Evolutionary conservation across 1,140 invertebrate genomes (phyloP).

Genomic region (Alviniconcha marisindica): DNA sequence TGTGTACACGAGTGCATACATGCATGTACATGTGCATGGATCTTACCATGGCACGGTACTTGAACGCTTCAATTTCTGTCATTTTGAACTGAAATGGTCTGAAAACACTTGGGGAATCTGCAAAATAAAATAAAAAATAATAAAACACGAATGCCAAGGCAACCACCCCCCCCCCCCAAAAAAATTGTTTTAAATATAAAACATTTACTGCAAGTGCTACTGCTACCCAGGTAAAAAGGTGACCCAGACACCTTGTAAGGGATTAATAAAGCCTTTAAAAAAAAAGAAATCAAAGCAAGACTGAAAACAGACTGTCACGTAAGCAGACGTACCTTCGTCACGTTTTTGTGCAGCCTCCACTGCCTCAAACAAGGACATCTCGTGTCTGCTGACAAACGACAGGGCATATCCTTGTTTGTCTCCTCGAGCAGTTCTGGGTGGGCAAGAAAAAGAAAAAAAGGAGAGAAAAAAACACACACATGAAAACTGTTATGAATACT

Average conservation of each 20-base stretch:
- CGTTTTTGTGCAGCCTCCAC: slow-evolving; percentile 85
- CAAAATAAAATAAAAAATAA: slow-evolving; percentile 42
- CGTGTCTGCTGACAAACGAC: slow-evolving; percentile 92
- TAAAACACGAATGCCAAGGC: neutral
- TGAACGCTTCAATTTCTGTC: slow-evolving; percentile 96
- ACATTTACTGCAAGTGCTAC: too few species aligned
- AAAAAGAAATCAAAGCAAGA: too few species aligned
- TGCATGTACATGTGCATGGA: slow-evolving; percentile 34
- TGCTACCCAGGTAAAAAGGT: too few species aligned
- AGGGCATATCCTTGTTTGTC: slow-evolving; percentile 95
- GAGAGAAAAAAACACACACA: too few species aligned
- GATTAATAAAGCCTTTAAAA: too few species aligned
- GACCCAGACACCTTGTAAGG: too few species aligned
- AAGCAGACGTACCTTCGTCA: slow-evolving; percentile 55
- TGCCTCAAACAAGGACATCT: slow-evolving; percentile 85
- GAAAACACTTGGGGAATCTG: slow-evolving; percentile 69
- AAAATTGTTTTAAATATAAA: too few species aligned
- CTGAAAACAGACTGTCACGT: too few species aligned
- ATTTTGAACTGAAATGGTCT: slow-evolving; percentile 96
- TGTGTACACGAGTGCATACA: neutral
- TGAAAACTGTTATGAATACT: too few species aligned
- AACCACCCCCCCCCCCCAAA: too few species aligned
- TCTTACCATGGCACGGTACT: slow-evolving; percentile 86
- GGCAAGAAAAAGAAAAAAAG: too few species aligned
- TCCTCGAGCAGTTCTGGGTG: slow-evolving; percentile 92